Base-by-base conservation (phyloP, 2,113 vertebrate genomes). In the Ascaphus truei region DNA sequence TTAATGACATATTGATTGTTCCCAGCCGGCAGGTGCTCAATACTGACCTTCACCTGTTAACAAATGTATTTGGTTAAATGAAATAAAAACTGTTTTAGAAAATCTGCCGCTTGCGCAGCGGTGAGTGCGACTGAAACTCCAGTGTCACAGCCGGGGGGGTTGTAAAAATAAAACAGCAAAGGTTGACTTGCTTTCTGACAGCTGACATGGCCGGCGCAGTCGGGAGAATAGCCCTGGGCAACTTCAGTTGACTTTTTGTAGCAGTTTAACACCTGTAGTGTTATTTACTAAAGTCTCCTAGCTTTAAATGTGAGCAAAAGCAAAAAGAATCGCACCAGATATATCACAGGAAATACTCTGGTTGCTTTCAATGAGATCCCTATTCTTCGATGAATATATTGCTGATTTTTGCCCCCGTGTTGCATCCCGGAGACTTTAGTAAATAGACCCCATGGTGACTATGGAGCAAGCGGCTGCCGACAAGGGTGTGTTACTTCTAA, bases 1-100 rank as follows among this genome's bases (percentile, higher is more conserved):
- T 68, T 68, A 68, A 68, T 68, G 66, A 68, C 66, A 68, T 68
- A 68, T 68, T 68, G 66, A 68, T 68, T 68, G 43, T 58, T 68
- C 22, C 16, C 55, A 59, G 66, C 43, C 43, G 55, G 66, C 66
- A 59, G 66, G 43, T 68, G 43, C 55, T 68, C 55, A 51, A 50
- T 68, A 59, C 66, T 68, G 66, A 68, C 55, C 66, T 68, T 59
- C 66, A 51, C 66, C 43, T 68, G 66, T 68, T 59, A 59, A 59
- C 45, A 60, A 68, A 68, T 68, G 66, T 48, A 43, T 59, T 68
- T 68, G 66, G 55, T 68, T 68, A 68, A 59, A 37, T 33, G 30
- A 60, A 60, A 58, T 68, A 31, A 59, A 68, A 58, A 43, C n/a
- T n/a, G 16, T 47, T 20, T 7, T 47, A 7, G 20, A 47, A 23